A percentile compares a stretch with the other conserved stretches of the same genome.
Evolutionary conservation across 2,113 vertebrate species (phyloP).

Genomic region (Falcunculus frontatus): DNA sequence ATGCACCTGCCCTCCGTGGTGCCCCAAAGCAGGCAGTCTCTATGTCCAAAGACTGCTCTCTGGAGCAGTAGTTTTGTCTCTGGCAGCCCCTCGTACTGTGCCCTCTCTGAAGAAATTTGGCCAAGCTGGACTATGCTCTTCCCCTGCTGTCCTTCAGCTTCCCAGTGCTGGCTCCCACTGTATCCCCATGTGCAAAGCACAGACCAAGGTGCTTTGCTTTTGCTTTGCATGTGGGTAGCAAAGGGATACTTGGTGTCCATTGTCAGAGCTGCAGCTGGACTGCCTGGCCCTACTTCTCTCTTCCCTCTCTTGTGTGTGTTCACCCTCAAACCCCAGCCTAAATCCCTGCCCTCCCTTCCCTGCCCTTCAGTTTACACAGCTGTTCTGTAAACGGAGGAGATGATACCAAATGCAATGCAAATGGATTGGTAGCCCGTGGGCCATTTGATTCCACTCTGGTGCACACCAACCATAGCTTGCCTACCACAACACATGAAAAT

Average conservation of each 20-base stretch:
- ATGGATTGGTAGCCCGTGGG: background rate
- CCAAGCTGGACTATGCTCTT: background rate
- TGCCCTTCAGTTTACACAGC: background rate
- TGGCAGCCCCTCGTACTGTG: rapidly evolving
- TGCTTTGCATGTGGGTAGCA: background rate
- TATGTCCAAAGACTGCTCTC: rapidly evolving
- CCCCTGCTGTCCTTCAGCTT: background rate
- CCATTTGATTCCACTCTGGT: background rate
- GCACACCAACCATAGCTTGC: background rate
- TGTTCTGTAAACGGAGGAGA: background rate
- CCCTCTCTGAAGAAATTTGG: background rate
- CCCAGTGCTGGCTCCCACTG: rapidly evolving
- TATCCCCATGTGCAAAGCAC: rapidly evolving
- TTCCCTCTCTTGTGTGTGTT: background rate
- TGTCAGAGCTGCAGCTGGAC: rapidly evolving
- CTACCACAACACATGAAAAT: background rate
- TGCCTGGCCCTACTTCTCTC: background rate
- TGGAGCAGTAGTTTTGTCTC: background rate
- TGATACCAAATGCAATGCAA: background rate
- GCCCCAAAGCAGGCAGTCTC: background rate
- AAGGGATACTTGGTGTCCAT: background rate
- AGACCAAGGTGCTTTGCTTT: background rate
- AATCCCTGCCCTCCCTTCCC: background rate
- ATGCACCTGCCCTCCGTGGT: rapidly evolving
- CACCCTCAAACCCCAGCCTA: background rate